Conservation (phyloP, 2,888 invertebrate species). For the Teleiodes luculella region DNA sequence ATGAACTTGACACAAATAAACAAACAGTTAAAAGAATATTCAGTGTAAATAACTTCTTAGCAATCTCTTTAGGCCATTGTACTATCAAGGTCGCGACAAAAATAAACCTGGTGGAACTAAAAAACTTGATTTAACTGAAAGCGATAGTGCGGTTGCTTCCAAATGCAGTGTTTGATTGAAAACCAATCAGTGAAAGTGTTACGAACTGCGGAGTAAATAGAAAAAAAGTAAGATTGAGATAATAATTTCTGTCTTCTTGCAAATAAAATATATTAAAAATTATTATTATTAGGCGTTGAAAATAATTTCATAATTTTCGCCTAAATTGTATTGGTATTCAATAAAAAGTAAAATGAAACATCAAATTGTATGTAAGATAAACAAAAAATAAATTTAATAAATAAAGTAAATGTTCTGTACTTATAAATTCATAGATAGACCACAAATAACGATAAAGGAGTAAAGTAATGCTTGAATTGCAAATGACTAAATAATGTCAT, state of each 20-base stretch:
- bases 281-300: too few relatives aligned
- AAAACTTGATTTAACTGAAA: constrained; percentile 1
- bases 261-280: background rate
- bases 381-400: too few relatives aligned
- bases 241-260: background rate
- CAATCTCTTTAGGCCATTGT: background rate
- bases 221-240: background rate
- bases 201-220: background rate
- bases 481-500: background rate
- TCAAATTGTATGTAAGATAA: too few relatives aligned
- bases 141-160: background rate
- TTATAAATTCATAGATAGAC: too few relatives aligned
- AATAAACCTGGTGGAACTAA: background rate
- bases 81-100: background rate
- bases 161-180: background rate
- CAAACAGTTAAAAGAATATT: too few relatives aligned
- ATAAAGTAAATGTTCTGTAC: too few relatives aligned
- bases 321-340: too few relatives aligned
- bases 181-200: constrained; percentile 7
- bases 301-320: too few relatives aligned
- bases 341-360: too few relatives aligned
- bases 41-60: background rate
- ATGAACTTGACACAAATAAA: too few relatives aligned
- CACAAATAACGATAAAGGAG: too few relatives aligned
- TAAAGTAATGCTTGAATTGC: background rate